Conservation (phyloP, 2,113 vertebrate species). For the Aramus guarauna region DNA sequence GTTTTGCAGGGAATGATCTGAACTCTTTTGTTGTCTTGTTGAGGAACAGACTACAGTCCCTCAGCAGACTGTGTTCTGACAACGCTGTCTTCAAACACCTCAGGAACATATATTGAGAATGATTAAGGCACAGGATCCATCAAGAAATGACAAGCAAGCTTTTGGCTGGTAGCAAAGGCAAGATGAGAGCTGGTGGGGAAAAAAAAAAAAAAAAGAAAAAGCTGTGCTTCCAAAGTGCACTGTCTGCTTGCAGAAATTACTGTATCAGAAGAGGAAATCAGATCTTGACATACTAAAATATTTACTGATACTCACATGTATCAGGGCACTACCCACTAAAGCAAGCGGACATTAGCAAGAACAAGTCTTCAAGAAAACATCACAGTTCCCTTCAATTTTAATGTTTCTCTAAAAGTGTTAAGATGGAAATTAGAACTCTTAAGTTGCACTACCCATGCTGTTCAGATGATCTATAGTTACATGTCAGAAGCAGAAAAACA, state of each 20-base stretch:
- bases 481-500: not conserved
- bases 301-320: not conserved
- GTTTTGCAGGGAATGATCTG: not conserved
- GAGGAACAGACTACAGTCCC: not conserved
- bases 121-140: slow-evolving; percentile 8
- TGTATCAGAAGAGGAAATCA: not conserved
- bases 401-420: not conserved
- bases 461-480: not conserved
- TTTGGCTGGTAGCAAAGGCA: slow-evolving; percentile 11
- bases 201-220: not conserved
- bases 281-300: not conserved
- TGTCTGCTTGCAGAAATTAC: not conserved
- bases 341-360: not conserved
- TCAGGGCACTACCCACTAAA: not conserved
- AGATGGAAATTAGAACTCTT: not conserved
- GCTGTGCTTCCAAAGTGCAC: not conserved
- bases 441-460: not conserved
- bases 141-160: slow-evolving; percentile 8
- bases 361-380: not conserved
- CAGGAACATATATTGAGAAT: not conserved
- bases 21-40: not conserved
- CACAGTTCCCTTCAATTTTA: not conserved
- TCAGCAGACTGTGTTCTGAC: not conserved
- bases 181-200: not conserved
- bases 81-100: not conserved